These are phyloP conservation scores for Napeogenes inachia DNA, from an alignment of 2,888 invertebrate species.

Conservation along the genomic window DNA sequence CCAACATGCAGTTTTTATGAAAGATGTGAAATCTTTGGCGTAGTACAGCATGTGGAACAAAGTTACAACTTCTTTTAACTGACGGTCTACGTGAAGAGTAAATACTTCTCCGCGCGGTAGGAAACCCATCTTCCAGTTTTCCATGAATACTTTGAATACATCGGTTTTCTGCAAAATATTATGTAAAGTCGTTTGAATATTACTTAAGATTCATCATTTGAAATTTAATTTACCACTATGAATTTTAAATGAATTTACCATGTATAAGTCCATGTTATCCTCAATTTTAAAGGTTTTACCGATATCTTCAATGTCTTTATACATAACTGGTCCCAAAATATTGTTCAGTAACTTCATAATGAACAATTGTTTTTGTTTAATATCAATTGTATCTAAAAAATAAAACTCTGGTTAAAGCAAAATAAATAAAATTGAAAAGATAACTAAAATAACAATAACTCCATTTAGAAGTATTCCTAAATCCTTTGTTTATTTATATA, in stretches of 20 bases:
- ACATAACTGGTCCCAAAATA: constrained; percentile 65
- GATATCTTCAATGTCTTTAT: constrained; percentile 64
- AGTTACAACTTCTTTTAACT: constrained; percentile 69
- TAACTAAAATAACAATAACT: too few species aligned
- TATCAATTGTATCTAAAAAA: constrained; percentile 58
- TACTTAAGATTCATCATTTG: too few species aligned
- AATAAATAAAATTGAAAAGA: background rate
- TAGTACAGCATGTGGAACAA: constrained; percentile 76
- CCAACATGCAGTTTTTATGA: constrained; percentile 72
- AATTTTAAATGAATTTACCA: constrained; percentile 38
- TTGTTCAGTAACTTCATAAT: constrained; percentile 75
- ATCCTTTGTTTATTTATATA: too few species aligned
- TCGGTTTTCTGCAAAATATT: constrained; percentile 66
- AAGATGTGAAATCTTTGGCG: constrained; percentile 72
- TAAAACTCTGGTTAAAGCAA: constrained; percentile 3
- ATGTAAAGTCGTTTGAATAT: too few species aligned
- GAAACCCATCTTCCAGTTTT: constrained; percentile 70
- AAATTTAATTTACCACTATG: background rate
- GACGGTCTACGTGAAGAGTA: constrained; percentile 68
- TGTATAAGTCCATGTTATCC: constrained; percentile 54
- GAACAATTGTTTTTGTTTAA: constrained; percentile 65
- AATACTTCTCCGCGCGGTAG: constrained; percentile 77
- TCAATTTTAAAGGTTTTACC: constrained; percentile 65
- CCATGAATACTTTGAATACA: constrained; percentile 77
- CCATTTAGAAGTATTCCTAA: too few species aligned